Evolutionary conservation across 2,888 invertebrate genomes (phyloP).

Genomic region (Lepidocyrtoides sp.): DNA sequence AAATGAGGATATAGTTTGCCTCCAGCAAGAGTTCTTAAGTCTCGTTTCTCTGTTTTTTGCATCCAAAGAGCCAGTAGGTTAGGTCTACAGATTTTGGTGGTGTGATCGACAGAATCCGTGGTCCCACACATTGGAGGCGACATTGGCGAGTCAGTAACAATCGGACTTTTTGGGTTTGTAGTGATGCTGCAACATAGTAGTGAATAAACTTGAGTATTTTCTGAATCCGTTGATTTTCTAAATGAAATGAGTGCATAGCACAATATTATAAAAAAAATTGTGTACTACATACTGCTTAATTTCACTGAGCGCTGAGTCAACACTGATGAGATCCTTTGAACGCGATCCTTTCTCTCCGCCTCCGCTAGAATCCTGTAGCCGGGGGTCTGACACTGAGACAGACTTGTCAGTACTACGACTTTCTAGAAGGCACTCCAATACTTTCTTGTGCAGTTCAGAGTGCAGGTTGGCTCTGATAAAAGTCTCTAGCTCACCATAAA

Average conservation of each 20-base stretch:
- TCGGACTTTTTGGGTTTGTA: constrained; percentile 85
- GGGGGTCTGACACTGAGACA: constrained; percentile 86
- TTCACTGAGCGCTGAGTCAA: constrained; percentile 71
- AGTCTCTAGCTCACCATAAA: constrained; percentile 96
- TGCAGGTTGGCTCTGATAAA: constrained; percentile 93
- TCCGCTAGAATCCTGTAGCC: constrained; percentile 68
- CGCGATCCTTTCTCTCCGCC: constrained; percentile 88
- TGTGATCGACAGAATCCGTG: constrained; percentile 41
- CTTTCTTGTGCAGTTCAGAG: constrained; percentile 92
- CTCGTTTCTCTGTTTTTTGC: constrained; percentile 83
- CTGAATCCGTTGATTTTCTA: too few relatives aligned
- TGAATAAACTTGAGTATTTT: too few relatives aligned
- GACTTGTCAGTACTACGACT: constrained; percentile 89
- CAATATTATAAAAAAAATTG: too few relatives aligned
- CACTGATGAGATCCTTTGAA: constrained; percentile 78
- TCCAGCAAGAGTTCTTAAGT: constrained; percentile 75
- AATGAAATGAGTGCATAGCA: too few relatives aligned
- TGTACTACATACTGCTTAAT: constrained; percentile 69
- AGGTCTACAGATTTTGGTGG: constrained; percentile 35
- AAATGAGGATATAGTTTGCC: constrained; percentile 83
- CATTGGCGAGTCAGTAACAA: constrained; percentile 95
- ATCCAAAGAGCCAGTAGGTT: constrained; percentile 81
- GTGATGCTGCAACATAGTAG: constrained; percentile 29
- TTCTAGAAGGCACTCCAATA: constrained; percentile 94
- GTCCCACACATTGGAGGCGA: constrained; percentile 89